phyloP scores from a whole-genome alignment of 2,113 vertebrate species.

The Dromas ardeola region DNA sequence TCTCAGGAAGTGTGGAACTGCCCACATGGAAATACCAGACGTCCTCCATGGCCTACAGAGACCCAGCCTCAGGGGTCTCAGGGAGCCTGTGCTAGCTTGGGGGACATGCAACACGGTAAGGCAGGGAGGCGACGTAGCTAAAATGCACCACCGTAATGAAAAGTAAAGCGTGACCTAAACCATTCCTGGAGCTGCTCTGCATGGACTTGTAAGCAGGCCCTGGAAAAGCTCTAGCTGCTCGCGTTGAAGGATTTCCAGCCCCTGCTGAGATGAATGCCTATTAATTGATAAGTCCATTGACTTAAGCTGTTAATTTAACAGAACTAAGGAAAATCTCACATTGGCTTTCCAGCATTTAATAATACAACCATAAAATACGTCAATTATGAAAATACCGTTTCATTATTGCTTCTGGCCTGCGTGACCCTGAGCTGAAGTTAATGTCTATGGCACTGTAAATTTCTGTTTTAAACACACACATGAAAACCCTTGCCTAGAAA shows the following conservation, averaged over 20 bases:
- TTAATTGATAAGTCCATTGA: not conserved
- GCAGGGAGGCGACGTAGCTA: accelerated
- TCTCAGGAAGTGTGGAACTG: not conserved
- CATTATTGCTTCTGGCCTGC: not conserved
- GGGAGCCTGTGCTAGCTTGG: accelerated
- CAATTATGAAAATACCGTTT: not conserved
- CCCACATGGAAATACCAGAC: not conserved
- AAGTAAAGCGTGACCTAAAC: not conserved
- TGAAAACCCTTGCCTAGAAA: not conserved
- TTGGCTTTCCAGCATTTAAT: not conserved
- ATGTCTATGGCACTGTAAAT: not conserved
- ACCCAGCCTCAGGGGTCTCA: not conserved
- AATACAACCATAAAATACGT: not conserved
- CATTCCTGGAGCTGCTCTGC: not conserved
- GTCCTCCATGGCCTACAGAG: not conserved
- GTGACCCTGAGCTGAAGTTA: not conserved
- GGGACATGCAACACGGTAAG: not conserved
- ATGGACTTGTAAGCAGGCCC: not conserved
- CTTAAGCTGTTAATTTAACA: not conserved
- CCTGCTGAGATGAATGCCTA: not conserved
- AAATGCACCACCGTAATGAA: not conserved
- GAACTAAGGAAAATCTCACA: not conserved
- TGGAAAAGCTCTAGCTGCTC: not conserved
- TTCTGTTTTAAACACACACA: not conserved
- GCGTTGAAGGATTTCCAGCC: not conserved